A percentile compares a stretch with the other conserved stretches of the same genome.
Evolutionary conservation across 2,113 vertebrate genomes (phyloP).

Genomic region (Lepus europaeus): DNA sequence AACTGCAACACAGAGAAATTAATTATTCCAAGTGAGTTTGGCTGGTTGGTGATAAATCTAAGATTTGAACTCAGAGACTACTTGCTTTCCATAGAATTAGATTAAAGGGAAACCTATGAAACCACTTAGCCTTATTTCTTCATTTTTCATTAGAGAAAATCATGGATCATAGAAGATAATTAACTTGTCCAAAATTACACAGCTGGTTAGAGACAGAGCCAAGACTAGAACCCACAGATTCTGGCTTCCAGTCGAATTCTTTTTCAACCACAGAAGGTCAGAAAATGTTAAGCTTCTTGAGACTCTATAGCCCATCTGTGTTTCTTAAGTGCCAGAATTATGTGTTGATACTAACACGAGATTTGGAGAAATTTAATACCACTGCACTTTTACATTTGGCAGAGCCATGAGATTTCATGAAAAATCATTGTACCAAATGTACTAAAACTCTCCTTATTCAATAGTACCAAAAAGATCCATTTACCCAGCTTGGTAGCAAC

Average conservation of each 20-base stretch:
- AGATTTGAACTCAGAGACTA: neutral
- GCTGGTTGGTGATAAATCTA: neutral
- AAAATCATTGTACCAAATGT: conserved; percentile 52
- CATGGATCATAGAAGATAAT: conserved; percentile 40
- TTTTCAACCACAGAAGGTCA: conserved; percentile 76
- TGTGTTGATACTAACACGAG: conserved; percentile 32
- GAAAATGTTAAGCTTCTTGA: conserved; percentile 80
- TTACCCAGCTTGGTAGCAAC: neutral
- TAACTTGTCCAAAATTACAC: conserved; percentile 67
- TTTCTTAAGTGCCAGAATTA: conserved; percentile 66
- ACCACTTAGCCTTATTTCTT: conserved; percentile 12
- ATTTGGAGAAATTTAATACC: conserved; percentile 40
- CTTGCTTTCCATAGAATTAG: neutral
- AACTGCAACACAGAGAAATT: neutral
- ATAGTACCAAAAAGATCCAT: neutral
- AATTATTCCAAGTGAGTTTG: neutral
- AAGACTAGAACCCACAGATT: conserved; percentile 76
- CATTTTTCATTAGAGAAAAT: conserved; percentile 59
- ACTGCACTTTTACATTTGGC: conserved; percentile 35
- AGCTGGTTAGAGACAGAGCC: conserved; percentile 75
- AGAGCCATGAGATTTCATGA: conserved; percentile 41
- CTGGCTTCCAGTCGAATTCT: conserved; percentile 66
- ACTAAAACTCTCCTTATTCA: neutral
- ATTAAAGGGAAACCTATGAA: neutral
- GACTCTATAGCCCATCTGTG: conserved; percentile 74